phyloP scores from a whole-genome alignment of 2,888 invertebrate species.

The Orthosia cruda region DNA sequence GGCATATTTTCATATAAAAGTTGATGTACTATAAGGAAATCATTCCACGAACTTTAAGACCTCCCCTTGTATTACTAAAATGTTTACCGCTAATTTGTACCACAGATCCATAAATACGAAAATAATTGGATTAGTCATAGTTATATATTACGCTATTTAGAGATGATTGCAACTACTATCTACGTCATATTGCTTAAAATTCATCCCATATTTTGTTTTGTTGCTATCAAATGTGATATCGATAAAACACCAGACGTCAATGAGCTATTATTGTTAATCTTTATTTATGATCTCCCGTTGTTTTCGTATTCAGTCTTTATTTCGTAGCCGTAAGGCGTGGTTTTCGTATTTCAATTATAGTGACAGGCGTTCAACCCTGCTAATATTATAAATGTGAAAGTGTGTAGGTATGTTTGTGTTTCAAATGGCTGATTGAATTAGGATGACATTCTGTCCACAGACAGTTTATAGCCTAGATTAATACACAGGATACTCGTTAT shows the following conservation, averaged over 20 bases:
- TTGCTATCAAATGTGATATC: too few relatives aligned
- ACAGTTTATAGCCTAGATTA: too few relatives aligned
- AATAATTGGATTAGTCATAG: not conserved
- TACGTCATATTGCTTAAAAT: not conserved
- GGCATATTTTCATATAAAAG: too few relatives aligned
- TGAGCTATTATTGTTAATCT: slow-evolving; percentile 8
- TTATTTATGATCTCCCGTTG: slow-evolving; percentile 39
- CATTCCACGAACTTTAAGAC: too few relatives aligned
- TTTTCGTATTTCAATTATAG: not conserved
- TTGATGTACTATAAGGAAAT: too few relatives aligned
- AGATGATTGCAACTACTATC: not conserved
- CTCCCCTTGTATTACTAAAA: not conserved
- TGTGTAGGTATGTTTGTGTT: too few relatives aligned
- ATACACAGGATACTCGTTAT: too few relatives aligned
- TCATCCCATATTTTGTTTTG: too few relatives aligned
- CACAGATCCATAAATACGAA: not conserved
- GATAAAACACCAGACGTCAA: slow-evolving; percentile 5
- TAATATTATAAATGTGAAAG: too few relatives aligned
- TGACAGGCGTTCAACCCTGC: not conserved
- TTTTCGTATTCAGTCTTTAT: not conserved
- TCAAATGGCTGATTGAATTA: too few relatives aligned
- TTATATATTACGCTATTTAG: not conserved
- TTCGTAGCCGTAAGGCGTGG: not conserved
- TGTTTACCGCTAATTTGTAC: not conserved
- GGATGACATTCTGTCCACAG: too few relatives aligned